Base-by-base conservation (phyloP, 2,888 invertebrate species). In the Smittia sp. region DNA sequence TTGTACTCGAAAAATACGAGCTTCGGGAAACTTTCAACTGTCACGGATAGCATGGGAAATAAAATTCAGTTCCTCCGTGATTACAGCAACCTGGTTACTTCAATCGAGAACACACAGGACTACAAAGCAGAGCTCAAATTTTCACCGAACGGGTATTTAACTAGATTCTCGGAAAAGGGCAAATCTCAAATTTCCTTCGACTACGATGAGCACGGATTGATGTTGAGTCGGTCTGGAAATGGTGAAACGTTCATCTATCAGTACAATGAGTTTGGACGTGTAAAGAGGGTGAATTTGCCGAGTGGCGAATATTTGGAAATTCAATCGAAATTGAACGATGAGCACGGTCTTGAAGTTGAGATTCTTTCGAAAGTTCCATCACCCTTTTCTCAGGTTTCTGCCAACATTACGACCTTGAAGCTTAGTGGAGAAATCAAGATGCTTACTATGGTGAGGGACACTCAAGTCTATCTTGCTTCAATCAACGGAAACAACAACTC, bases 1-100 rank as follows among this genome's bases (percentile, higher is more conserved):
- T 86, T 96, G 25, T 98, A 98, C 85, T 96, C 95, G 67, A 98
- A 98, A 79, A 96, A 96, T 80, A 96, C 96, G 6, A 95, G 94
- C 80, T 96, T 96, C 78, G 97, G 98, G 0, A 94, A 94, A 79
- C 84, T 98, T 73, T 93, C 93, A 0, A 94, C 94, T 0, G 96
- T 98, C 1, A 95, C 94, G 1, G 97, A 97, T 82, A 93, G 94
- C 74, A 94, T 95, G 2, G 96, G 96, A 76, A 92, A 96, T 80
- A 93, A 94, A 84, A 91, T 98, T 78, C 92, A 94, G 79, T 91
- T 97, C 80, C 84, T 94, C 70, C 86, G 97, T 76, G 96, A 97
- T 82, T 96, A 96, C 81, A 93, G 92, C 80, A 93, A 93, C 78
- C 90, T 93, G 74, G 97, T 93, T 6, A 96, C 93, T 80, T 94